Percentiles rank a stretch among this genome's conserved stretches.
Conservation (phyloP, 2,113 vertebrate genomes). For the Damaliscus lunatus region DNA sequence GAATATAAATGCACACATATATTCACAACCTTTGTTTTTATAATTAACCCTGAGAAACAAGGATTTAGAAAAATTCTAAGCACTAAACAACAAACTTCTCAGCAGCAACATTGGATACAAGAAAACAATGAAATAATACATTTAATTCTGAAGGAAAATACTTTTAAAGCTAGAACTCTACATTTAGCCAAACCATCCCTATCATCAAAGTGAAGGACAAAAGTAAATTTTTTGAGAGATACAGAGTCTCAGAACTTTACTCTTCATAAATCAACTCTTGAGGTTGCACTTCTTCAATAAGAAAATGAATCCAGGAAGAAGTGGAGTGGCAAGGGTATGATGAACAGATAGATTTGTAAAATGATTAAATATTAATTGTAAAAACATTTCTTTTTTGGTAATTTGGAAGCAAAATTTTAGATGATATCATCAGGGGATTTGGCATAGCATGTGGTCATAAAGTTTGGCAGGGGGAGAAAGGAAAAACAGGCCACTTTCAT, state of each 20-base stretch:
- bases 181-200: background rate
- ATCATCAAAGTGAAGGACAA: background rate
- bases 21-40: background rate
- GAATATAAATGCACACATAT: background rate
- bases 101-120: background rate
- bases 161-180: background rate
- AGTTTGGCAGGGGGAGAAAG: background rate
- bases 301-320: background rate
- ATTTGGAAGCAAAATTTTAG: background rate
- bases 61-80: background rate
- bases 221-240: background rate
- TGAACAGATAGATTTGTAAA: constrained; percentile 9
- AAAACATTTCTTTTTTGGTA: background rate
- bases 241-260: background rate
- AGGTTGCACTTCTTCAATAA: background rate
- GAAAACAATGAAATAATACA: background rate
- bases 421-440: background rate
- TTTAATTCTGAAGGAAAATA: background rate
- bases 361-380: background rate
- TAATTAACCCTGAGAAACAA: background rate
- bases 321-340: background rate
- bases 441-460: too few species aligned
- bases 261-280: background rate
- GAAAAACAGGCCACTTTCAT: background rate
- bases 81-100: background rate